Base-by-base conservation (phyloP, 1,140 invertebrate genomes). In the Oedothorax gibbosus region DNA sequence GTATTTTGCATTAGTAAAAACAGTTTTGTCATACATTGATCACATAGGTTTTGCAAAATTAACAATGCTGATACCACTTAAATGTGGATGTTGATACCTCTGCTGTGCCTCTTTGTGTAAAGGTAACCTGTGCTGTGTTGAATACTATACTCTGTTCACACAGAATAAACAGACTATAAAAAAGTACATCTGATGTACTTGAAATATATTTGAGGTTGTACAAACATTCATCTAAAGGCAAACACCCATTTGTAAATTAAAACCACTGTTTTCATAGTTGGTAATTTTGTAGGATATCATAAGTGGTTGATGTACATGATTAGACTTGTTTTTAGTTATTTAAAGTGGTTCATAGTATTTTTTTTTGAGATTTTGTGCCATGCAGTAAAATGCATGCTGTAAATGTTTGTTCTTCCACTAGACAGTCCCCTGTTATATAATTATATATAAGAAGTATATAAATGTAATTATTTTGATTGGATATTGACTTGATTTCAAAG, bases 321-420 rank as follows among this genome's bases (percentile, higher is more conserved):
- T 35, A 20, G 8, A 7, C 54, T 49, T 82, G 65, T 73, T 57
- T 72, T 54, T 21, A 60, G 50, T 82, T 82, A 64, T 82, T 73
- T 72, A 73, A 82, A 10, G 64, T 69, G 56, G 56, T 64, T 54
- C 21, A 73, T 65, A 82, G 65, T 21, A 68, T 11, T 68, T 64
- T n/a, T 68, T 50, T 73, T 35, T 82, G 57, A 64, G 35, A 71
- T 11, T 53, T 71, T 73, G 69, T 82, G 50, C 66, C 68, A 82
- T 82, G 80, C 80, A 73, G 72, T 60, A 60, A 73, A 73, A 54
- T 82, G 80, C 80, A 73, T 82, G 80, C 65, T 82, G 80, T 82
- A 82, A 53, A 82, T 82, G 69, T 73, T 73, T 82, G 68, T 82
- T 82, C 80, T 82, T 82, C 80, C 80, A 82, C 73, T 35, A 66